Evolutionary conservation across 2,888 invertebrate genomes (phyloP), one percentile per base, ranked within the genome.

Genomic region (Drosophila testacea): DNA sequence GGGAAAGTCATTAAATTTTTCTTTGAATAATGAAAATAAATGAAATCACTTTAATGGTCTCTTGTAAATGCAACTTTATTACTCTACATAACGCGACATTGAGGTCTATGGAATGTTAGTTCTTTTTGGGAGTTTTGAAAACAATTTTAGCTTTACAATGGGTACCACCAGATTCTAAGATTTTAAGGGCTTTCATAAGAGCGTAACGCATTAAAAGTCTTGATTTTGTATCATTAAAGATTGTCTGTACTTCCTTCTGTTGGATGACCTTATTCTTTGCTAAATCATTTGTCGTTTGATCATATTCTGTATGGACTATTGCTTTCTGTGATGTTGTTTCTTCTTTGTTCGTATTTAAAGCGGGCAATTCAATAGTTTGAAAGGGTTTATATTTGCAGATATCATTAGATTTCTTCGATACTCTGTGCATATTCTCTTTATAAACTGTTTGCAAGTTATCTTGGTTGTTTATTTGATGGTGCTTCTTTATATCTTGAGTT

Each of bases 141-240:
- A 44, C 52, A 27, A 83, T 55, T 13, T 64, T 42, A 28, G 77
- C 64, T 0, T 36, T 57, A 32, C 38, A 61, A 0, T 38, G 44
- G 1, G 47, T 46, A 9, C n/a, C 41, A 6, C 46, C 77, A 1
- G 59, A 13, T 6, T 81, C 54, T 30, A 81, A n/a, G 4, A 61
- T 32, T 0, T 28, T 1, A 0, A 81, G 48, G 0, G 84, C 82
- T 6, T 59, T 62, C 7, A 64, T n/a, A 0, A 83, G 63, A 4
- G 79, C 84, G 10, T 65, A 60, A 0, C 68, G 66, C 64, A 81
- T 69, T 0, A 83, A 13, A 0, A 48, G 5, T 1, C 50, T 63
- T 3, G 81, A 71, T 0, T 75, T 60, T 1, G 36, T 13, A 10
- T 74, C 67, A 6, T 65, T 30, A 6, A 81, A 52, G 4, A 63